Base-by-base conservation (phyloP, 2,888 invertebrate genomes). In the Melieria omissa region DNA sequence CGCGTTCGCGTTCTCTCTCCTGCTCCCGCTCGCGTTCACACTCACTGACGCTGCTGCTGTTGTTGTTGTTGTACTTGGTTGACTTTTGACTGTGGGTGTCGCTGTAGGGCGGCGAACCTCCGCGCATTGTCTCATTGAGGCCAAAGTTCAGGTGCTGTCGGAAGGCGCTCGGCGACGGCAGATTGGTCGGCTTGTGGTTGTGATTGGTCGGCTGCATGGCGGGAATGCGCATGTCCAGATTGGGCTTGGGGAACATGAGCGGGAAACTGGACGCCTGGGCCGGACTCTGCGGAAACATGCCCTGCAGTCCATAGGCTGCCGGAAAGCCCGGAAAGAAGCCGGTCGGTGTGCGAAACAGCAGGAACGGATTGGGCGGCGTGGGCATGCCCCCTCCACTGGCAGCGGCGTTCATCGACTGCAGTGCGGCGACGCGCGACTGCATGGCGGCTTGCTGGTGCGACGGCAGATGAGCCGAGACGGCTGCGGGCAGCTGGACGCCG, bases 281-380 rank as follows among this genome's bases (percentile, higher is more conserved):
- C 3, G 86, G 80, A 66, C 90, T 90, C 0, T 91, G 90, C 1
- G 91, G 89, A 75, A 90, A 90, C 74, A 87, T 83, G n/a, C 82
- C 81, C 47, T 91, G 89, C 44, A 91, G 85, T 0, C 80, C 79
- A 45, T 83, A 85, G 10, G 91, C 90, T 6, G 88, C 89, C 42
- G 89, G 88, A 81, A 93, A 92, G 63, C 89, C 88, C 0, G 91
- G 90, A 80, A 92, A 92, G 78, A 92, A 91, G 3, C 91, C 90
- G 4, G 89, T 86, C 1, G 92, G 91, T 9, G 92, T 90, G 76
- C 93, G 89, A 82, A 94, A 93, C 85, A 94, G 90, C 12, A 93
- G 88, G 83, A 93, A 94, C 0, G 92, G 93, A 80, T 90, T 90
- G 6, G 88, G 86, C 85, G 80, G 89, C 84, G 84, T 89, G 80